Evolutionary conservation across 2,113 vertebrate genomes (phyloP).

Genomic region (Turnix velox): DNA sequence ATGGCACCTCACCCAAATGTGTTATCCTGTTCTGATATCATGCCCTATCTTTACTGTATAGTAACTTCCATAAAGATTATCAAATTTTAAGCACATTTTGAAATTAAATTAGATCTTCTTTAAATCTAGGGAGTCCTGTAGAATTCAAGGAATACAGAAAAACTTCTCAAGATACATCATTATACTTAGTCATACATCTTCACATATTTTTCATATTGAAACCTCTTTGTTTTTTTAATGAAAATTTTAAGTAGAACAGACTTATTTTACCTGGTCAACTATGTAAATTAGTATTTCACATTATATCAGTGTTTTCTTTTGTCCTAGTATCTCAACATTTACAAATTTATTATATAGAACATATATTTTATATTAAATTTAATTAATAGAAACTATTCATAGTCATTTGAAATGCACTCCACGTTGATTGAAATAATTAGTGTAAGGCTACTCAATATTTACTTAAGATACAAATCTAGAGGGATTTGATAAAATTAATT

Average conservation of each 20-base stretch:
- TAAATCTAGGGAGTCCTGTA: background rate
- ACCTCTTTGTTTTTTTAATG: background rate
- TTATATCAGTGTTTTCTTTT: background rate
- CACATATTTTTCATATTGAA: background rate
- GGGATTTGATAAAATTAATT: slow-evolving; percentile 84
- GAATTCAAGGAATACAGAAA: background rate
- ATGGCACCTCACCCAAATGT: background rate
- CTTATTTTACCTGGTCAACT: background rate
- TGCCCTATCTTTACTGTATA: background rate
- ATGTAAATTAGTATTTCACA: background rate
- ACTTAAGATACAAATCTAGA: slow-evolving; percentile 80
- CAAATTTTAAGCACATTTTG: rapidly evolving
- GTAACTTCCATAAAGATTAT: background rate
- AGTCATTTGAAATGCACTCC: slow-evolving; percentile 74
- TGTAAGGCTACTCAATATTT: slow-evolving; percentile 82
- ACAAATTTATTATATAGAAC: slow-evolving; percentile 66
- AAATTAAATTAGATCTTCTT: background rate
- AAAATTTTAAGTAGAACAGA: background rate
- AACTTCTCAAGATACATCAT: background rate
- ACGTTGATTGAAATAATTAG: slow-evolving; percentile 81
- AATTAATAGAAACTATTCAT: slow-evolving; percentile 74
- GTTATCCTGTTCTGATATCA: background rate
- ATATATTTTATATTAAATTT: slow-evolving; percentile 72
- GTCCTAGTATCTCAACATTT: slow-evolving; percentile 50
- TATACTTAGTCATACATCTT: background rate